A percentile compares a stretch with the other conserved stretches of the same genome.
Evolutionary conservation across 2,888 invertebrate species (phyloP).

Genomic region (Aelia acuminata): DNA sequence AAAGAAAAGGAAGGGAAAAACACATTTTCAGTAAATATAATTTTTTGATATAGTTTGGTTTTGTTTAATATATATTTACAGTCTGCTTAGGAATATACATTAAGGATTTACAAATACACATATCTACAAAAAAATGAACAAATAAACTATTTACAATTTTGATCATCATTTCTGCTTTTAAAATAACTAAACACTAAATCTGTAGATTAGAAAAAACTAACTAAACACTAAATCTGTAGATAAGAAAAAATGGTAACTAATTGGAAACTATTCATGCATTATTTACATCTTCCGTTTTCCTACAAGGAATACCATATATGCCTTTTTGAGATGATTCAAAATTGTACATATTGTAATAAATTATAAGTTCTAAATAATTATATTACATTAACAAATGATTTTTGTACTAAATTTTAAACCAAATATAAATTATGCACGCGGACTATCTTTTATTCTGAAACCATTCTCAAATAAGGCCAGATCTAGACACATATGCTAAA

Average conservation of each 20-base stretch:
- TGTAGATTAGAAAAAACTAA: background rate
- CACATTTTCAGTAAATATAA: background rate
- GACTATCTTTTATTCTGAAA: background rate
- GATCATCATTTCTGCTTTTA: background rate
- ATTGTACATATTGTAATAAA: background rate
- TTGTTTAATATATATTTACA: constrained; percentile 17
- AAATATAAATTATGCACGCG: background rate
- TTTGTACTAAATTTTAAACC: background rate
- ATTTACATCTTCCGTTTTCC: background rate
- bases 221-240: constrained; percentile 20
- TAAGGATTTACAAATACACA: constrained; percentile 35
- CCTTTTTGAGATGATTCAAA: background rate
- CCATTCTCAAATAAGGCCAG: background rate
- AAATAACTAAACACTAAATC: background rate
- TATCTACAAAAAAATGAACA: background rate
- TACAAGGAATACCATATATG: background rate
- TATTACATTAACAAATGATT: background rate
- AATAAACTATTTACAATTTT: constrained; percentile 10
- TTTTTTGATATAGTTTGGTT: background rate
- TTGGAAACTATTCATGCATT: background rate
- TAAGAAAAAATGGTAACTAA: constrained; percentile 12
- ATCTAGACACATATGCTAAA: background rate
- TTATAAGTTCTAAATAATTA: background rate
- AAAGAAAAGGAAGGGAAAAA: background rate
- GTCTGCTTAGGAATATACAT: background rate